Conservation (phyloP, 1,140 invertebrate genomes). For the honey bee (Apis mellifera) region Amel_HAv3.1 CM009940.2:8995001-8995500, state of each 20-base stretch:
- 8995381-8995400: not conserved
- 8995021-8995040: not conserved
- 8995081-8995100: not conserved
- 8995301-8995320: not conserved
- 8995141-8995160: not conserved
- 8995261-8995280: not conserved
- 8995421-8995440: slow-evolving; percentile 23
- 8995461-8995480: slow-evolving; percentile 22
- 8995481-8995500: not conserved
- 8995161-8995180: too few relatives aligned
- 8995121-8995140: not conserved
- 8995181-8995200: not conserved
- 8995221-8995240: not conserved
- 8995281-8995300: slow-evolving; percentile 13
- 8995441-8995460: not conserved
- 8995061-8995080: not conserved
- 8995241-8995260: not conserved
- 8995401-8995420: not conserved
- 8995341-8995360: too few relatives aligned
- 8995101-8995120: not conserved
- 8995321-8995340: slow-evolving; percentile 25
- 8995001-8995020: not conserved
- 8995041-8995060: not conserved
- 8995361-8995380: not conserved
- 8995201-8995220: not conserved